phyloP scores from a whole-genome alignment of 2,888 invertebrate genomes.

The Apoderus coryli region DNA sequence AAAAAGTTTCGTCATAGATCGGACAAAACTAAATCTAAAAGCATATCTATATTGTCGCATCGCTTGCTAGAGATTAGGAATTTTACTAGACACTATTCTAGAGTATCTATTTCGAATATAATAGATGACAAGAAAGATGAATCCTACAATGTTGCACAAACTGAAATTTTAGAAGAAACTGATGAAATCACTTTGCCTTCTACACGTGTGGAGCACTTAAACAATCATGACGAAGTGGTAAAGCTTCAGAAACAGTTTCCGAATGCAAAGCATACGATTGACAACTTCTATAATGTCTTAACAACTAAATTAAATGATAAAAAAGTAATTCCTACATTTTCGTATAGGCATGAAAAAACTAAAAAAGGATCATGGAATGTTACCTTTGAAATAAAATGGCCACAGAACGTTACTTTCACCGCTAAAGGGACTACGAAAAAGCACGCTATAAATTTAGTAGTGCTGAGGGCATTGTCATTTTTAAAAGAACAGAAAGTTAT shows the following conservation, averaged over 20 bases:
- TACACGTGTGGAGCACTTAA: constrained; percentile 8
- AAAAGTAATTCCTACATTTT: too few species aligned
- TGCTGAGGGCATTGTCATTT: constrained; percentile 40
- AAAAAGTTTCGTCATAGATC: too few species aligned
- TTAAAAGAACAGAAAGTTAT: constrained; percentile 36
- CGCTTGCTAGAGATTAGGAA: too few species aligned
- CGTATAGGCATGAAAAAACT: too few species aligned
- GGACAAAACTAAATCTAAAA: too few species aligned
- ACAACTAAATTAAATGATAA: constrained; percentile 31
- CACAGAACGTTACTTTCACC: constrained; percentile 39
- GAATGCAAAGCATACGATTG: constrained; percentile 35
- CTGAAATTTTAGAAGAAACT: constrained; percentile 5
- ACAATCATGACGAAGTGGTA: constrained; percentile 5
- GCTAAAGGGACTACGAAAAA: constrained; percentile 38
- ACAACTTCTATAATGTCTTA: constrained; percentile 34
- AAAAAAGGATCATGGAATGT: constrained; percentile 35
- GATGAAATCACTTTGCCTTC: too few species aligned
- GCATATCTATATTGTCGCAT: too few species aligned
- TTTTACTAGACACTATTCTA: too few species aligned
- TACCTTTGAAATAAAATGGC: constrained; percentile 42
- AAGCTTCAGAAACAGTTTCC: constrained; percentile 31
- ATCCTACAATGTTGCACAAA: constrained; percentile 4
- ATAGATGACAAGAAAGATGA: too few species aligned
- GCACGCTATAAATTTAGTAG: constrained; percentile 39
- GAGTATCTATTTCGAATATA: too few species aligned